A percentile compares a stretch with the other conserved stretches of the same genome.
These are phyloP conservation scores for Pollenia amentaria DNA, from an alignment of 2,888 invertebrate genomes.

Conservation along the genomic window DNA sequence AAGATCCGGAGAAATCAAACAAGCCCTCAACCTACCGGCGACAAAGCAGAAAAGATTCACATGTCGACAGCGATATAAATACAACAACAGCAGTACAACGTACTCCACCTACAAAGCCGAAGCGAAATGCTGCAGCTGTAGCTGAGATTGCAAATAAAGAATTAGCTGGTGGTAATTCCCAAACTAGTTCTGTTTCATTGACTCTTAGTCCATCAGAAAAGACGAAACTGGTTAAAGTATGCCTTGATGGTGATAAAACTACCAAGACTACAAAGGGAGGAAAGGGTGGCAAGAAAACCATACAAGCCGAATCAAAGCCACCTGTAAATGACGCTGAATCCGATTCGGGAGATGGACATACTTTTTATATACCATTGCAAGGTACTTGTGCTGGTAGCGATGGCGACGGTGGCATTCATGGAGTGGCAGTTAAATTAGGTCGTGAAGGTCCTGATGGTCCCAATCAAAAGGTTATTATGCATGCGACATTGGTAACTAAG, in stretches of 20 bases:
- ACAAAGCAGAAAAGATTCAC: conserved; percentile 85
- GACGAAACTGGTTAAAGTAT: conserved; percentile 86
- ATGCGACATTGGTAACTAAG: conserved; percentile 88
- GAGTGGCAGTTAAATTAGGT: conserved; percentile 88
- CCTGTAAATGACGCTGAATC: conserved; percentile 84
- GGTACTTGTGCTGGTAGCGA: conserved; percentile 82
- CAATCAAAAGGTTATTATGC: conserved; percentile 87
- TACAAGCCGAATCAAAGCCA: conserved; percentile 62
- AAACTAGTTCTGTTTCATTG: conserved; percentile 82
- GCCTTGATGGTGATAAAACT: conserved; percentile 84
- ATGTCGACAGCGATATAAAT: conserved; percentile 76
- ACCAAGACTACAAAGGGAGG: conserved; percentile 73
- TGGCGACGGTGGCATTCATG: conserved; percentile 86
- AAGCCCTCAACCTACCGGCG: conserved; percentile 84
- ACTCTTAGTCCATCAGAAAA: conserved; percentile 84
- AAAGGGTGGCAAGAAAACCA: conserved; percentile 61
- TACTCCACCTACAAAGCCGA: conserved; percentile 78
- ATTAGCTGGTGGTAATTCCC: conserved; percentile 78
- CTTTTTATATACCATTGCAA: conserved; percentile 88
- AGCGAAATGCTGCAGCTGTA: conserved; percentile 77
- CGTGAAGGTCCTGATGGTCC: conserved; percentile 88
- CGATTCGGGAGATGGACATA: conserved; percentile 85
- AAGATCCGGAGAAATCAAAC: conserved; percentile 84
- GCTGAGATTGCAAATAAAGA: conserved; percentile 79
- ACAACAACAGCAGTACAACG: conserved; percentile 76